These are phyloP conservation scores for Charanyca ferruginea DNA, from an alignment of 2,888 invertebrate species.

Conservation along the genomic window DNA sequence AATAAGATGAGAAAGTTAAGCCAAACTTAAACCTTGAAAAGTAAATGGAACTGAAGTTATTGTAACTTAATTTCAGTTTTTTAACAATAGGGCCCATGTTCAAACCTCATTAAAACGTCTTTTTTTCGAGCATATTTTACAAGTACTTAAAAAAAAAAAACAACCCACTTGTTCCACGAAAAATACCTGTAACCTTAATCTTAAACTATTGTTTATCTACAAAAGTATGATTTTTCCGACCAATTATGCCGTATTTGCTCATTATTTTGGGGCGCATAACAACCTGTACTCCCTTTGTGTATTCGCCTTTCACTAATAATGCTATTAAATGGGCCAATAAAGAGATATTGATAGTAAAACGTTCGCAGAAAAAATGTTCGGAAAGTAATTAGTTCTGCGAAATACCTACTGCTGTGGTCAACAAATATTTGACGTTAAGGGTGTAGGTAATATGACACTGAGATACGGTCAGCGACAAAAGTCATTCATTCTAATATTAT, in stretches of 20 bases:
- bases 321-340: slow-evolving; percentile 29
- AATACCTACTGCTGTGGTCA: background rate
- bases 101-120: too few species aligned
- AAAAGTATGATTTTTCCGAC: background rate
- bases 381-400: slow-evolving; percentile 9
- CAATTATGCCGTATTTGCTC: slow-evolving; percentile 4
- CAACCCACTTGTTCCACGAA: background rate
- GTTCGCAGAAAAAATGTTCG: slow-evolving; percentile 12
- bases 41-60: too few species aligned
- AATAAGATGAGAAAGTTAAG: too few species aligned
- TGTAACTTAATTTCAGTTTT: too few species aligned
- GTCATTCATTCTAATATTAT: too few species aligned
- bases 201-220: background rate
- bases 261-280: slow-evolving; percentile 12
- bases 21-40: too few species aligned
- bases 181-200: background rate
- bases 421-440: background rate
- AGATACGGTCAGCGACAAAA: too few species aligned
- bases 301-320: slow-evolving; percentile 20
- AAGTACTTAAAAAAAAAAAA: too few species aligned
- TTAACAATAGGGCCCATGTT: too few species aligned
- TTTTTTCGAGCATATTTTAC: too few species aligned
- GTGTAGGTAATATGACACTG: background rate
- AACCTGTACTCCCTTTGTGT: background rate
- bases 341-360: slow-evolving; percentile 26